Percentiles rank a stretch among this genome's conserved stretches.
phyloP scores from a whole-genome alignment of 2,888 invertebrate genomes.

The Coremacera marginata region DNA sequence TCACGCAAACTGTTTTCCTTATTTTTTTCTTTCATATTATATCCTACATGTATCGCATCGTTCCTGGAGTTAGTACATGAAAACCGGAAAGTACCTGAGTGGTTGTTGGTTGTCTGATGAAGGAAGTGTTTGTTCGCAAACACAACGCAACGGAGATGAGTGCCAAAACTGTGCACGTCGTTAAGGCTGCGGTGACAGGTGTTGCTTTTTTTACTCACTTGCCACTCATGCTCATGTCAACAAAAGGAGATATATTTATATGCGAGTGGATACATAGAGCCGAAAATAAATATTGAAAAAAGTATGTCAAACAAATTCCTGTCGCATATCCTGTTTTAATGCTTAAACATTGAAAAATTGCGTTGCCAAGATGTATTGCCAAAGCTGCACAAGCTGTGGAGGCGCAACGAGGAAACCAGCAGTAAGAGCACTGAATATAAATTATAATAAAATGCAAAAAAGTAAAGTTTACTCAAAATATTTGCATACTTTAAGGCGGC shows the following conservation, averaged over 20 bases:
- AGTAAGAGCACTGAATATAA: slow-evolving; percentile 57
- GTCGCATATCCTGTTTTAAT: slow-evolving; percentile 22
- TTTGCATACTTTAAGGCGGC: slow-evolving; percentile 22
- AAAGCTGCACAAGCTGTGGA: background rate
- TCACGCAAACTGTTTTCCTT: too few species aligned
- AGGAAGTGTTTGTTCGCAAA: too few species aligned
- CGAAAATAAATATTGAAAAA: background rate
- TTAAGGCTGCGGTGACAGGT: slow-evolving; percentile 41
- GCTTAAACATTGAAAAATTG: slow-evolving; percentile 29
- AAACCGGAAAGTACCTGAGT: background rate
- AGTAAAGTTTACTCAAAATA: background rate
- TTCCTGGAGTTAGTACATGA: background rate
- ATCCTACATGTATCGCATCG: slow-evolving; percentile 1
- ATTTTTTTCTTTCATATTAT: too few species aligned
- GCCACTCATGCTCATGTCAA: slow-evolving; percentile 38
- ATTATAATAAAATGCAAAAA: slow-evolving; percentile 54
- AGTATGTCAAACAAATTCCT: slow-evolving; percentile 13
- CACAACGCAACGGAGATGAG: background rate
- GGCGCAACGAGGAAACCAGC: too few species aligned
- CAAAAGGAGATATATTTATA: background rate
- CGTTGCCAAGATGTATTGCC: slow-evolving; percentile 4
- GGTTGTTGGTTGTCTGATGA: too few species aligned
- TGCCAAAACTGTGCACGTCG: slow-evolving; percentile 9
- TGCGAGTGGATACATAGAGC: background rate
- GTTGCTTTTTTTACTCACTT: slow-evolving; percentile 40